Conservation (phyloP, 2,888 invertebrate genomes). For the Xestia sexstrigata region DNA sequence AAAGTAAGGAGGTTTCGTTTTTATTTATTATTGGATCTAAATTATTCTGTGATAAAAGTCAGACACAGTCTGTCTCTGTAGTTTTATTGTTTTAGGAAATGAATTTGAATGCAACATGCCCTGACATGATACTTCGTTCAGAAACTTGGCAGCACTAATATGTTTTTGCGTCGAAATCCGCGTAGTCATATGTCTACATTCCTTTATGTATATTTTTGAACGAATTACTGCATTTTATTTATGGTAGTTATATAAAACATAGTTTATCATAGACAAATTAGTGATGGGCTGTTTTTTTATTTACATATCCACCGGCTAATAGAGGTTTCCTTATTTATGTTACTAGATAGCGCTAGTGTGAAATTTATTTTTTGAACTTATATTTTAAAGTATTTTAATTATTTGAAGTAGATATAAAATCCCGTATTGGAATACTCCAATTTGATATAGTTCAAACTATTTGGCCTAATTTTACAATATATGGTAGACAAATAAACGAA, state of each 20-base stretch:
- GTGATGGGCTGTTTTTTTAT: conserved; percentile 84
- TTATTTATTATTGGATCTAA: conserved; percentile 47
- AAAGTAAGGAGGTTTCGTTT: conserved; percentile 18
- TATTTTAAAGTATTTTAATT: conserved; percentile 21
- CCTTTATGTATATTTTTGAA: conserved; percentile 79
- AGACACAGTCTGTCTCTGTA: conserved; percentile 50
- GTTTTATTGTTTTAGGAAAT: conserved; percentile 32
- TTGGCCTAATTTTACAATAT: conserved; percentile 64
- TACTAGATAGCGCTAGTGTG: conserved; percentile 61
- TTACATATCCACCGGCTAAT: conserved; percentile 68
- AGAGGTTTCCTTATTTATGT: conserved; percentile 58
- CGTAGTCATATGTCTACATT: conserved; percentile 78
- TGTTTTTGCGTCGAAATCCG: conserved; percentile 60
- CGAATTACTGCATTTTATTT: conserved; percentile 80
- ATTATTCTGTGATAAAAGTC: conserved; percentile 59
- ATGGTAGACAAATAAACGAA: conserved; percentile 47
- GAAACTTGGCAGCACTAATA: conserved; percentile 73
- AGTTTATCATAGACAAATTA: conserved; percentile 80
- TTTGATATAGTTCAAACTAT: conserved; percentile 48
- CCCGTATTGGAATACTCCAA: conserved; percentile 35
- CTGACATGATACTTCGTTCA: conserved; percentile 43
- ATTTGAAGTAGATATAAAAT: conserved; percentile 47
- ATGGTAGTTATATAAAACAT: conserved; percentile 76
- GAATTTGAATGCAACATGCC: conserved; percentile 36
- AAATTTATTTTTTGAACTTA: no score